Conservation (phyloP, 2,113 vertebrate genomes). For the Monopterus albus region DNA sequence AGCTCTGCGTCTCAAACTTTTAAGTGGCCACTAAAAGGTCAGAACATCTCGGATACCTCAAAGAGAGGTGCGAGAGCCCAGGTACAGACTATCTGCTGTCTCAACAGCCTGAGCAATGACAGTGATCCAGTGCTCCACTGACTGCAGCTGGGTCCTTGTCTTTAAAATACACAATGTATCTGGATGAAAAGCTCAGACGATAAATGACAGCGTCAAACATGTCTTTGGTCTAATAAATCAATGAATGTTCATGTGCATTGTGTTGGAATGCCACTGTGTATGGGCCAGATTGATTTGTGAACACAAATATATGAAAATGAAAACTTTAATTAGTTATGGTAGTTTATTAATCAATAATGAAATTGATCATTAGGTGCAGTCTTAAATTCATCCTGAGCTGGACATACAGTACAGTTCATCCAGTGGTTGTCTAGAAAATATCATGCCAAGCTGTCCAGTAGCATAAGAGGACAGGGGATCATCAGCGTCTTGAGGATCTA, state of each 20-base stretch:
- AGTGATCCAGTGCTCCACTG: constrained; percentile 31
- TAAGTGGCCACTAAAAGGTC: constrained; percentile 61
- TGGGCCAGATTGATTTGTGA: not conserved
- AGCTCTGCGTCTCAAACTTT: constrained; percentile 66
- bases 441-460: no score
- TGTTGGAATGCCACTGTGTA: not conserved
- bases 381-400: no score
- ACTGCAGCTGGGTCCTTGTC: constrained; percentile 30
- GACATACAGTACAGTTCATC: no score
- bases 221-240: constrained; percentile 12
- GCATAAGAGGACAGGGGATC: no score
- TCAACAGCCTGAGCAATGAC: constrained; percentile 39
- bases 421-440: no score
- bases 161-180: constrained; percentile 22
- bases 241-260: not conserved
- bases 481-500: no score
- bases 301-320: no score
- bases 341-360: no score
- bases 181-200: constrained; percentile 39
- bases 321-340: no score
- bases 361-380: no score
- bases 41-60: constrained; percentile 48
- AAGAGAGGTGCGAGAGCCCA: constrained; percentile 29
- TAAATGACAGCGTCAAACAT: constrained; percentile 25
- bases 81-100: constrained; percentile 55